Evolutionary conservation across 2,888 invertebrate genomes (phyloP), one percentile per base, ranked within the genome.

Genomic region (Steinernema carpocapsae): DNA sequence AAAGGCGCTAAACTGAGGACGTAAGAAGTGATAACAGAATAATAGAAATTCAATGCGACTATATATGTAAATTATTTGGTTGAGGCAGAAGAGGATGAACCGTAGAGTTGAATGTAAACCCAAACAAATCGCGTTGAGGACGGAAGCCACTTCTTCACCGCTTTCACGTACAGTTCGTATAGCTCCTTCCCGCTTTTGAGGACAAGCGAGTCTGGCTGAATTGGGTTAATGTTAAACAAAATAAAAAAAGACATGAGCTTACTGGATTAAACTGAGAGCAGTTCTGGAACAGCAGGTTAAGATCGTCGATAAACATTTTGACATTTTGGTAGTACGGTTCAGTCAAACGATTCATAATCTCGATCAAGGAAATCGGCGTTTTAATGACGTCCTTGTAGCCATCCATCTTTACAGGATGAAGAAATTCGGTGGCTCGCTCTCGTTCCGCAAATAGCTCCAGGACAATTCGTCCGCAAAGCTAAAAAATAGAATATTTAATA

Each of bases 231-330:
- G 46, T 48, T n/a, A 51, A 51, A 56, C 19, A 22, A 14, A 22
- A 17, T 14, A 17, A 32, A 19, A 72, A n/a, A 52, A n/a, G n/a
- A n/a, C 73, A 19, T 2, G 22, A 64, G 52, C 64, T 29, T 59
- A 81, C 77, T 19, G 56, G n/a, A 82, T 80, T 80, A 46, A 75
- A 80, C 6, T 56, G 75, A 26, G 79, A 81, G 52, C 78, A 80
- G 70, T 82, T 82, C 12, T 59, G 59, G 51, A 80, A 80, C 3
- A 80, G 26, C 17, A 73, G 48, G 52, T 82, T 80, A 78, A 80
- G 79, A 52, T 82, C 80, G 3, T 74, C 73, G 43, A 80, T 74
- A 59, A 82, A 79, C 51, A 73, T 24, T 12, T 43, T 29, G n/a
- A 76, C 64, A n/a, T 7, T 64, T 32, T 29, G 24, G 32, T 64